phyloP scores from a whole-genome alignment of 2,797 vertebrate genomes.

The Halcyon badia region DNA sequence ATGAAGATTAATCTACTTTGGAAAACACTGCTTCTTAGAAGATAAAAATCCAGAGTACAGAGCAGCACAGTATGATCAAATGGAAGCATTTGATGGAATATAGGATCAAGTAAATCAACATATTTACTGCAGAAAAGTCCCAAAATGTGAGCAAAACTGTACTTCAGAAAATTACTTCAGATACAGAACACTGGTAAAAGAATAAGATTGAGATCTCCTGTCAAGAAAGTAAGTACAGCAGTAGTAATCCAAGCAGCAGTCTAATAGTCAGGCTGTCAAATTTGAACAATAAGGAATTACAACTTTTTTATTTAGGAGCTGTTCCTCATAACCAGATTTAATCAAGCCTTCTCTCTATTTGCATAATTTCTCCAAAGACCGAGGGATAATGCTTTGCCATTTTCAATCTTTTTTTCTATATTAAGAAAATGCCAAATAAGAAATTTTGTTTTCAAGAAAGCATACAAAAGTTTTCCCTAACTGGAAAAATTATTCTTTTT shows the following conservation, averaged over 20 bases:
- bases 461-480: neutral
- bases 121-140: neutral
- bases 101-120: neutral
- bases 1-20: neutral
- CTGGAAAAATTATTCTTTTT: neutral
- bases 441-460: neutral
- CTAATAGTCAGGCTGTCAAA: conserved; percentile 35
- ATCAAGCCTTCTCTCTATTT: conserved; percentile 17
- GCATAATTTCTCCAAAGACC: neutral
- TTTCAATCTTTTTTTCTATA: neutral
- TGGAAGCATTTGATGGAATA: neutral
- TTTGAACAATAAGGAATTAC: conserved; percentile 28
- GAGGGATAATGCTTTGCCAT: neutral
- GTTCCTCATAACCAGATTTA: conserved; percentile 23
- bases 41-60: neutral
- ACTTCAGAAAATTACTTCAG: conserved; percentile 31
- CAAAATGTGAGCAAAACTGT: neutral
- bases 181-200: neutral
- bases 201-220: neutral
- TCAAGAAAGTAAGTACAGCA: neutral
- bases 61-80: neutral
- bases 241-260: neutral
- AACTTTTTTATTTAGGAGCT: conserved; percentile 32
- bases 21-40: neutral
- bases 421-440: neutral